Base-by-base conservation (phyloP, 2,888 invertebrate species). In the Eristalis tenax region DNA sequence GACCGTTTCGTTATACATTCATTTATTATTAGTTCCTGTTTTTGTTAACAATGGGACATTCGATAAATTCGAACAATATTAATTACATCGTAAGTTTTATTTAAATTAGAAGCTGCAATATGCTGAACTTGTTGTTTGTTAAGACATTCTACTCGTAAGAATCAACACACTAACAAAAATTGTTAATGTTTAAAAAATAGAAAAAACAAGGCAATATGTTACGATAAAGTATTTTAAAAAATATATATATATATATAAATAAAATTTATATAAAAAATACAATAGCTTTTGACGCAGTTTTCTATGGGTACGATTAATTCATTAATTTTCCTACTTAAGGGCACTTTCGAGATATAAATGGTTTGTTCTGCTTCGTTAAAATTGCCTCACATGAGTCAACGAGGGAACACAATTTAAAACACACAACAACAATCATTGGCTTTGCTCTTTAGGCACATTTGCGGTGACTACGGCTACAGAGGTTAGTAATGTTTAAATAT, bases 401-500 rank as follows among this genome's bases (percentile, higher is more conserved):
- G 26, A 68, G n/a, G 38, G 64, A 65, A 83, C 15, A 66, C 71
- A n/a, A 70, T 70, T 50, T 2, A 50, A 50, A 15, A 50, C 18
- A 50, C 18, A 50, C 18, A 75, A 82, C 65, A 68, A 76, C 65
- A 66, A 76, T 76, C 57, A 71, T 76, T 82, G 70, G 75, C 57
- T 69, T 73, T 50, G 79, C 59, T 73, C 38, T 74, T 69, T 69
- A 74, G 80, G 74, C 80, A 81, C 81, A 65, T 75, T 75, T 22
- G 22, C 32, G 57, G 63, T 75, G 74, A 64, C 57, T 50, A 15
- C 15, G 68, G 38, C 73, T 66, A 43, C 38, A 4, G 56, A 32
- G 32, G 22, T 38, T 57, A 15, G 11, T 23, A 64, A 6, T 57
- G 8, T 70, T 82, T 90, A 92, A 80, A 90, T 88, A 82, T 89